Conservation (phyloP, 1,140 invertebrate genomes). For the Ceratosolen solmsi region DNA sequence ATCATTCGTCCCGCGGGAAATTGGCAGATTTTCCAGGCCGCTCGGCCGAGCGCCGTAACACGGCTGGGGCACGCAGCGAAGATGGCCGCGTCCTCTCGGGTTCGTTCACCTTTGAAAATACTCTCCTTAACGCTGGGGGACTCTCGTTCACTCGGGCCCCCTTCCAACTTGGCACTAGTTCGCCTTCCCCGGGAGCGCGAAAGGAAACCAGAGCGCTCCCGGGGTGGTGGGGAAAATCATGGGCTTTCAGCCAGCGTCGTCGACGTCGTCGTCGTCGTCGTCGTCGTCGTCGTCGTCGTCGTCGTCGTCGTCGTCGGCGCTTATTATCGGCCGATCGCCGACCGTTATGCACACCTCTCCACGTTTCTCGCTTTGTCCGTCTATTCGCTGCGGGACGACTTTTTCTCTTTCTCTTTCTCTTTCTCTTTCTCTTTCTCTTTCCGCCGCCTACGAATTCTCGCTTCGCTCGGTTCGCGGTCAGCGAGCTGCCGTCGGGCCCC, state of each 20-base stretch:
- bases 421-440: constrained; percentile 37
- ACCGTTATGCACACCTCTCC: constrained; percentile 33
- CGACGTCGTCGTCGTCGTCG: neutral
- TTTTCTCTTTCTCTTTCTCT: constrained; percentile 43
- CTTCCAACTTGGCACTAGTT: neutral
- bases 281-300: too few species aligned
- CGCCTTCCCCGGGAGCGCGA: neutral
- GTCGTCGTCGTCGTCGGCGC: neutral
- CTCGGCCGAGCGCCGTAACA: neutral
- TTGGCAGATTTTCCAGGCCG: constrained; percentile 58
- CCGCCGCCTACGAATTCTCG: constrained; percentile 32
- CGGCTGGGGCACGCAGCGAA: constrained; percentile 35
- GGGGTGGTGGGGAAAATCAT: neutral
- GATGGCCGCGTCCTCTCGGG: constrained; percentile 64
- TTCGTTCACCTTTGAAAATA: constrained; percentile 72
- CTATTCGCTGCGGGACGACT: constrained; percentile 26
- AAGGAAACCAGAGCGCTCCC: neutral
- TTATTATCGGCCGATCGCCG: constrained; percentile 24
- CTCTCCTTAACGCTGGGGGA: constrained; percentile 65
- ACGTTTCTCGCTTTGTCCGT: constrained; percentile 32
- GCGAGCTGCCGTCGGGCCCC: neutral
- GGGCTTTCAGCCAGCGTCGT: neutral
- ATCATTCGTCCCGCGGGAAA: constrained; percentile 51
- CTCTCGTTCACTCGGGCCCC: neutral
- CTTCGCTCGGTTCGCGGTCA: constrained; percentile 13